Conservation (phyloP, 2,113 vertebrate genomes). For the Nycticryphes semicollaris region DNA sequence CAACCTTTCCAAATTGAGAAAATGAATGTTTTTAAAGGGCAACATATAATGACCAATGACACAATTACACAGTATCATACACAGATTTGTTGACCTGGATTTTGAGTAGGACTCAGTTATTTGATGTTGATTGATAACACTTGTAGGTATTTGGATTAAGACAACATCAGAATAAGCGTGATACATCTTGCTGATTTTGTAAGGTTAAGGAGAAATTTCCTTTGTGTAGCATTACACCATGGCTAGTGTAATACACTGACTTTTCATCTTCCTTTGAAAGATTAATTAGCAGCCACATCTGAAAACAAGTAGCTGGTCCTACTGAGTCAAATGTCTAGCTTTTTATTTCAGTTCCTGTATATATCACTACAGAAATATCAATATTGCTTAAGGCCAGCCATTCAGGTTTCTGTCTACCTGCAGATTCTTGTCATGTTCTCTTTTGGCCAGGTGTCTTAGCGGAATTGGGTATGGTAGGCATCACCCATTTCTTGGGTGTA, state of each 20-base stretch:
- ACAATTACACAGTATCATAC: not conserved
- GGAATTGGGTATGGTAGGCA: conserved; percentile 1
- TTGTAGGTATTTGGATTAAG: not conserved
- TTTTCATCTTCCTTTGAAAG: conserved; percentile 35
- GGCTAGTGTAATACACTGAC: not conserved
- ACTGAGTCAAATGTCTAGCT: conserved; percentile 8
- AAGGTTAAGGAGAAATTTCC: not conserved
- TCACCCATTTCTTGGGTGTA: not conserved
- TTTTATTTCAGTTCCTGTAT: conserved; percentile 7
- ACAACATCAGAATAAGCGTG: not conserved
- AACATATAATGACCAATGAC: not conserved
- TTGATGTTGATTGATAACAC: not conserved
- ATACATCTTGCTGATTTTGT: not conserved
- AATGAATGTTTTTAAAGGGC: conserved; percentile 23
- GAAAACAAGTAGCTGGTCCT: not conserved
- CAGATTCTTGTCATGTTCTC: conserved; percentile 25
- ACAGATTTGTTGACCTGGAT: not conserved
- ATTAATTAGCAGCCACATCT: conserved; percentile 27
- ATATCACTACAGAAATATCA: conserved; percentile 33
- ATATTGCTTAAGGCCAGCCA: conserved; percentile 9
- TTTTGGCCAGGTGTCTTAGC: conserved; percentile 14
- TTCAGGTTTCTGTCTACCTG: conserved; percentile 12
- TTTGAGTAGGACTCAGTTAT: not conserved
- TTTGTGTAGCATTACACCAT: not conserved
- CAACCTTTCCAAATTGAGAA: conserved; percentile 20